These are phyloP conservation scores for Edolisoma coerulescens DNA, from an alignment of 2,113 vertebrate species.

Conservation along the genomic window DNA sequence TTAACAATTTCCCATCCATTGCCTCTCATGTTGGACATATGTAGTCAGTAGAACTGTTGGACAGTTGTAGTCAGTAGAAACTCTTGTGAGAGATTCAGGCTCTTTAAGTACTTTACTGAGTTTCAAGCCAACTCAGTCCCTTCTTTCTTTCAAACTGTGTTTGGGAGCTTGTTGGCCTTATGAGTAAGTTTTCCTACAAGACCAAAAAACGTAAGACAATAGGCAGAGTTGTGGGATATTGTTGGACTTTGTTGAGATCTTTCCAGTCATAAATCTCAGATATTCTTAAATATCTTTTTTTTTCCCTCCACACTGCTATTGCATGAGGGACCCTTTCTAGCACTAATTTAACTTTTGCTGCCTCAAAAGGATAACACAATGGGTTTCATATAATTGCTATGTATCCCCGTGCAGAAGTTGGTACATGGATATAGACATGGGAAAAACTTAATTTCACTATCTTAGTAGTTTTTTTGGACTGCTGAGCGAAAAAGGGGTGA, in stretches of 20 bases:
- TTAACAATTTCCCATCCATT: neutral
- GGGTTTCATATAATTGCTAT: neutral
- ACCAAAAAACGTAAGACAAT: neutral
- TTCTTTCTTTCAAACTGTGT: neutral
- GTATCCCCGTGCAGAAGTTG: neutral
- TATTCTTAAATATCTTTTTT: neutral
- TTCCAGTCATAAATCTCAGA: neutral
- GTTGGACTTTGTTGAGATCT: accelerated
- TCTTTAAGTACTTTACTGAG: neutral
- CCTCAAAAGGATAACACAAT: neutral
- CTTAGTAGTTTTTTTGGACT: neutral
- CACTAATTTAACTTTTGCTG: neutral
- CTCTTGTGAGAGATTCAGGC: neutral
- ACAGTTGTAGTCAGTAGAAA: too few species aligned
- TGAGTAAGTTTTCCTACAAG: neutral
- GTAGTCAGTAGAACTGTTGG: too few species aligned
- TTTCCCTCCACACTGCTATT: neutral
- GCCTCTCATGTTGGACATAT: neutral
- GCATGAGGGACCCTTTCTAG: neutral
- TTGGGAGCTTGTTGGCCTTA: neutral
- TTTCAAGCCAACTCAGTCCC: neutral
- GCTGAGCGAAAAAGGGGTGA: neutral
- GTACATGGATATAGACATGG: neutral
- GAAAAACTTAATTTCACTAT: neutral
- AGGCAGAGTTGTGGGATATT: neutral